Conservation (phyloP, 2,113 vertebrate genomes). For the Nematolebias whitei region DNA sequence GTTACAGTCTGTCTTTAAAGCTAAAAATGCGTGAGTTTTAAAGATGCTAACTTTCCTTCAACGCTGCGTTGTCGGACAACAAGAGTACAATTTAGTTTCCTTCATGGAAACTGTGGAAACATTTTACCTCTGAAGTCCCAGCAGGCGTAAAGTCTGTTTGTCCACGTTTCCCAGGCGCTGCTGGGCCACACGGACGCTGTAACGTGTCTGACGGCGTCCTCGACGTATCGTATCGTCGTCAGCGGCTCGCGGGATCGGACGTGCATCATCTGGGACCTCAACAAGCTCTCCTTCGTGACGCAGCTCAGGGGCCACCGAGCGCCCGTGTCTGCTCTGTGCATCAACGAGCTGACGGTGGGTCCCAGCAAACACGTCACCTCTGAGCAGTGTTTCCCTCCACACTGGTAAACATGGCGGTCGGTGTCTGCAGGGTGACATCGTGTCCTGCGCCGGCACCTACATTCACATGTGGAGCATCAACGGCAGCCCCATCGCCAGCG, state of each 20-base stretch:
- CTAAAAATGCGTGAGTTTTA: too few relatives aligned
- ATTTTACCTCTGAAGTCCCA: too few relatives aligned
- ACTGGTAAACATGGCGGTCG: too few relatives aligned
- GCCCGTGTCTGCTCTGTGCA: slow-evolving; percentile 94
- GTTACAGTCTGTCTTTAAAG: too few relatives aligned
- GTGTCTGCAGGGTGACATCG: slow-evolving; percentile 89
- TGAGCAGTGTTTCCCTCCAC: too few relatives aligned
- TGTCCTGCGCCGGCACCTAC: slow-evolving; percentile 93
- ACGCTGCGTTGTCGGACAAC: too few relatives aligned
- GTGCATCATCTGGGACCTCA: slow-evolving; percentile 99
- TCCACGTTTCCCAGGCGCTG: slow-evolving; percentile 84
- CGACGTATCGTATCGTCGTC: slow-evolving; percentile 95
- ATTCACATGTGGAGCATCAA: slow-evolving; percentile 99
- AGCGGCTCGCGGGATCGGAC: slow-evolving; percentile 96
- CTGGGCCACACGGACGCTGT: slow-evolving; percentile 95
- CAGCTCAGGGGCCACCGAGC: slow-evolving; percentile 95
- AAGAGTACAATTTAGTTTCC: background rate
- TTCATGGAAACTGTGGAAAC: too few relatives aligned
- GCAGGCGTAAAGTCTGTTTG: too few relatives aligned
- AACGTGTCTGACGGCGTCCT: slow-evolving; percentile 90
- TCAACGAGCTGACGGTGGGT: slow-evolving; percentile 95
- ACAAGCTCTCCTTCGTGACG: slow-evolving; percentile 94
- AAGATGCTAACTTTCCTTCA: too few relatives aligned
- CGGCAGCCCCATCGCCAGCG: slow-evolving; percentile 92
- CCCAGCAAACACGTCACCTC: too few relatives aligned